These are phyloP conservation scores for Toxotes lorentzi DNA, from an alignment of 2,797 vertebrate species.

Conservation along the genomic window DNA sequence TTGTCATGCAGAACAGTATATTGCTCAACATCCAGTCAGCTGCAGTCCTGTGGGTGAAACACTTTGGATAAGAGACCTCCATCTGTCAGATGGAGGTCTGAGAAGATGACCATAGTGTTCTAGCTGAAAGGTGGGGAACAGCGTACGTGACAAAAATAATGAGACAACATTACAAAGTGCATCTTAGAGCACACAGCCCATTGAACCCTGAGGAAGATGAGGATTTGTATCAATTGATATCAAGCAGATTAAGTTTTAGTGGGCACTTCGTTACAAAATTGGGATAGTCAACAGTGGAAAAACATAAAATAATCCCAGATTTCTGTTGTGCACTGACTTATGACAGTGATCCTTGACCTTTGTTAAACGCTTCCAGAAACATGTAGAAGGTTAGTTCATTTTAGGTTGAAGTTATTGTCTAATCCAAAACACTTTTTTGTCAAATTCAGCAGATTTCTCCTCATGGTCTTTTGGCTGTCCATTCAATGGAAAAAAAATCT, in stretches of 20 bases:
- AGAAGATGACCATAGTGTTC: constrained; percentile 5
- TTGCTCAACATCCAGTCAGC: constrained; percentile 57
- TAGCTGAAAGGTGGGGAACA: neutral
- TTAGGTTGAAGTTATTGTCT: too few relatives aligned
- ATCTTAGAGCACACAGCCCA: neutral
- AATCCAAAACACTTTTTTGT: too few relatives aligned
- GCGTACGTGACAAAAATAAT: neutral
- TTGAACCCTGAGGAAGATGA: constrained; percentile 10
- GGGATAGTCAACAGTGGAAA: neutral
- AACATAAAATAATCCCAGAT: neutral
- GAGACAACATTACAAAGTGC: neutral
- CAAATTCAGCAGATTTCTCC: too few relatives aligned
- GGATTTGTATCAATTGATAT: neutral
- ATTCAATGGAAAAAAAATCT: too few relatives aligned
- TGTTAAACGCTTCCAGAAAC: constrained; percentile 8
- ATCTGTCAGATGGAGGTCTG: constrained; percentile 23
- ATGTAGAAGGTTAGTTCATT: constrained; percentile 5
- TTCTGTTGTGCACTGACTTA: neutral
- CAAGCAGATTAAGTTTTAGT: neutral
- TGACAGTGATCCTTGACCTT: neutral
- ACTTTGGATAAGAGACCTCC: constrained; percentile 26
- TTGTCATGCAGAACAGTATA: constrained; percentile 18
- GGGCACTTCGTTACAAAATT: neutral
- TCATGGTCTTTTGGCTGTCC: too few relatives aligned
- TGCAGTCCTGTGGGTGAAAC: constrained; percentile 48